phyloP scores from a whole-genome alignment of 2,888 invertebrate species.

The Tiliacea citrago region DNA sequence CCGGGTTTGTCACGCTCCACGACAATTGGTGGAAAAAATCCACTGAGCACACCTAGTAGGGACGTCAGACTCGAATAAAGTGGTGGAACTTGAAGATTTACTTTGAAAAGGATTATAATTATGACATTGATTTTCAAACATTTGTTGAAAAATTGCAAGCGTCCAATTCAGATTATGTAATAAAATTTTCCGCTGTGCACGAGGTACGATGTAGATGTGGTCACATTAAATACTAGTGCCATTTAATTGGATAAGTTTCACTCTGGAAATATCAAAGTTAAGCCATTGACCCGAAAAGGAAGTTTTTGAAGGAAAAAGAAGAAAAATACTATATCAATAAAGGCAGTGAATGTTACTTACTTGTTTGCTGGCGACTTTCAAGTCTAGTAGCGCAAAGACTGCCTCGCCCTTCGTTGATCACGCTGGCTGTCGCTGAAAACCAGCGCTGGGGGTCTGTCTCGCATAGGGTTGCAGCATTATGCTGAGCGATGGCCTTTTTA shows the following conservation, averaged over 20 bases:
- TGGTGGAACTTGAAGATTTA: neutral
- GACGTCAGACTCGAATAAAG: conserved; percentile 31
- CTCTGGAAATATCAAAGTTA: neutral
- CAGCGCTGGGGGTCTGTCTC: too few relatives aligned
- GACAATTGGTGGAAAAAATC: conserved; percentile 77
- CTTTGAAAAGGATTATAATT: neutral
- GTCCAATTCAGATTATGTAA: too few relatives aligned
- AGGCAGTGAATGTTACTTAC: neutral
- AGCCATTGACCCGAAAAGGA: too few relatives aligned
- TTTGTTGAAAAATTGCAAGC: too few relatives aligned
- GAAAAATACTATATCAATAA: neutral
- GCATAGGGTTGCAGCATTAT: too few relatives aligned
- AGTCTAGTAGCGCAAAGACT: neutral
- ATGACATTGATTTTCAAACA: neutral
- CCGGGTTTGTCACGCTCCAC: conserved; percentile 82
- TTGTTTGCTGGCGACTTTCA: neutral
- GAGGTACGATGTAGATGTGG: too few relatives aligned
- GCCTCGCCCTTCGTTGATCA: neutral
- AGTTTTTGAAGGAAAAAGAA: too few relatives aligned
- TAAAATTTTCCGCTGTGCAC: too few relatives aligned
- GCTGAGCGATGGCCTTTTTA: too few relatives aligned
- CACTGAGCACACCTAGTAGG: conserved; percentile 57
- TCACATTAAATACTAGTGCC: too few relatives aligned
- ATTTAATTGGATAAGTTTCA: neutral
- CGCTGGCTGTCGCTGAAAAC: too few relatives aligned